Conservation (phyloP, 2,797 vertebrate genomes). For the Pseudochromis fuscus region DNA sequence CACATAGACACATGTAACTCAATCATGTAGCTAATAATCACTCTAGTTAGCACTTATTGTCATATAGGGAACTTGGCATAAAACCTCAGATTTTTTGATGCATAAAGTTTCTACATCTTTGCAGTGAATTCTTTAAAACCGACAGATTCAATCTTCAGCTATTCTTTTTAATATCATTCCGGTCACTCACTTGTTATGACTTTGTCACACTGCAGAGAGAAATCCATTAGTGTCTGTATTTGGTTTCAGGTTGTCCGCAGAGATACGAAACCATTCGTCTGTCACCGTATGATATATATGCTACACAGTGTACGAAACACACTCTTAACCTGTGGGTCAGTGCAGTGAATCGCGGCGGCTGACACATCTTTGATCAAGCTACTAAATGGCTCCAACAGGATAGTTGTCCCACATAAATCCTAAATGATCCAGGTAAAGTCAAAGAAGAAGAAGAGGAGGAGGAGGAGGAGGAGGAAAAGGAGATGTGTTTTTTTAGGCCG, state of each 20-base stretch:
- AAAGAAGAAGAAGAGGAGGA: constrained; percentile 11
- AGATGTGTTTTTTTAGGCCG: constrained; percentile 30
- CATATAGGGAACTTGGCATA: no score
- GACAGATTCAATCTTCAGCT: constrained; percentile 28
- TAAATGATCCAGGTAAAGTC: constrained; percentile 45
- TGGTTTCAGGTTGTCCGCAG: constrained; percentile 55
- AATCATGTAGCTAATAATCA: neutral
- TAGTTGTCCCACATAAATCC: constrained; percentile 69
- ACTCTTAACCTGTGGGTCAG: constrained; percentile 69
- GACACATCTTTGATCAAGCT: constrained; percentile 75
- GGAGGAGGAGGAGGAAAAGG: neutral
- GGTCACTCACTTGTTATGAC: constrained; percentile 38
- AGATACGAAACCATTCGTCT: constrained; percentile 57
- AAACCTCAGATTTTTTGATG: no score
- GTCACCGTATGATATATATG: constrained; percentile 65
- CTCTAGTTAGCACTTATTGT: constrained; percentile 2
- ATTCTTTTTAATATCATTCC: constrained; percentile 24
- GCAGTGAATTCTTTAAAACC: neutral
- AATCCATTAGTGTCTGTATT: constrained; percentile 49
- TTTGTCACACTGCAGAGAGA: constrained; percentile 45
- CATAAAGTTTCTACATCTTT: neutral
- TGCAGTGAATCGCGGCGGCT: constrained; percentile 58
- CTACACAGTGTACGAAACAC: constrained; percentile 51
- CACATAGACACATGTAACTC: neutral
- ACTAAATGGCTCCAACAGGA: constrained; percentile 64